Evolutionary conservation across 2,888 invertebrate genomes (phyloP), one percentile per base, ranked within the genome.

Genomic region (Ferdinandea cuprea): DNA sequence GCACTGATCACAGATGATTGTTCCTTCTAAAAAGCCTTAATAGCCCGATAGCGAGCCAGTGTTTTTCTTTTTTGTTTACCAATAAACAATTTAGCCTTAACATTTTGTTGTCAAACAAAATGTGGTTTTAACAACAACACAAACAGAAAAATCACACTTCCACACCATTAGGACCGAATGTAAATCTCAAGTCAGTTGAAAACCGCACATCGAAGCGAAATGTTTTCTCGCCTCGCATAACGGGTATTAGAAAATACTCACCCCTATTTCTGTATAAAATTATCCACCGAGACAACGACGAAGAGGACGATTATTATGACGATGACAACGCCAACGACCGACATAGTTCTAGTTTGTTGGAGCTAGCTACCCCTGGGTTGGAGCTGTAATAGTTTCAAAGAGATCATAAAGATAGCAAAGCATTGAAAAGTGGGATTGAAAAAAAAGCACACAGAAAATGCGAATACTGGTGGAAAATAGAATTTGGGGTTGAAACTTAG

Each of bases 171-270:
- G 42, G 40, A 52, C 46, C 65, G 58, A 81, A 66, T 76, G 40
- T 17, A 59, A 69, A 63, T 40, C 50, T 69, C 80, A 63, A 74
- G 59, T 69, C 61, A 48, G 44, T 69, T 59, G 63, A 52, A 69
- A 81, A 59, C 69, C 76, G 76, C 74, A 76, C 58, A 65, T 54
- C 59, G 37, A 42, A 65, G 63, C 78, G 65, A n/a, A 71, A 72
- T 48, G 63, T 71, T n/a, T 30, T 54, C 19, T 7, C 58, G 58
- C 56, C 37, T 3, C 7, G 37, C 25, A 28, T 56, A 13, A 42
- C 44, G 48, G 40, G 32, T 13, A 25, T 59, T 58, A 44, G 44
- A 48, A 28, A 65, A 69, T 40, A 59, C 25, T 35, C 21, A 48
- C 42, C 76, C 54, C n/a, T n/a, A n/a, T n/a, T 32, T 37, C 17